Evolutionary conservation across 2,888 invertebrate genomes (phyloP).

Genomic region (Perdita meconis): DNA sequence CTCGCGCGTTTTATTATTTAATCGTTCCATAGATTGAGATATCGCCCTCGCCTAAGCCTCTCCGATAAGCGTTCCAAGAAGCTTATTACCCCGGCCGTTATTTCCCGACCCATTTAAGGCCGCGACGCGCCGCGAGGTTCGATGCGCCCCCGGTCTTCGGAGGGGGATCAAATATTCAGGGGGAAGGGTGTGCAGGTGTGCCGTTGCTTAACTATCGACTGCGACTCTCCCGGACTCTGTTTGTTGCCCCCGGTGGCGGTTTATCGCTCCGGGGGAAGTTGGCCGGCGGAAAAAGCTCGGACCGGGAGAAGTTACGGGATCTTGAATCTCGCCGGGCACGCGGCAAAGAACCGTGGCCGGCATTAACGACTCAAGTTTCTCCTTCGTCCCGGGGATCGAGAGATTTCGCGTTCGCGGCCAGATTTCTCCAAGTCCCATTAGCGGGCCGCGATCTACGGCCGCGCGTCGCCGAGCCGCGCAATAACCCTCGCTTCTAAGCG

Average conservation of each 20-base stretch:
- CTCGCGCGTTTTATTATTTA: conserved; percentile 51
- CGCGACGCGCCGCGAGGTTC: conserved; percentile 21
- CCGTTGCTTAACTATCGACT: conserved; percentile 35
- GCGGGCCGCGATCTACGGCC: conserved; percentile 1
- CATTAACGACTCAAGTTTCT: conserved; percentile 12
- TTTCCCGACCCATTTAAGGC: conserved; percentile 47
- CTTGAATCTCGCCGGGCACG: conserved; percentile 5
- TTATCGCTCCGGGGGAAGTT: neutral
- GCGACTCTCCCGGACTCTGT: conserved; percentile 31
- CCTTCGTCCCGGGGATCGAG: conserved; percentile 6
- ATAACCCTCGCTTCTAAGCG: conserved; percentile 24
- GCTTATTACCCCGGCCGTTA: conserved; percentile 53
- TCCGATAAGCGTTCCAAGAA: conserved; percentile 50
- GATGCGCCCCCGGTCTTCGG: no score
- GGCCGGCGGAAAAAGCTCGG: conserved; percentile 14
- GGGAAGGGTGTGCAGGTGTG: conserved; percentile 45
- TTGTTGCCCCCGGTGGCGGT: conserved; percentile 8
- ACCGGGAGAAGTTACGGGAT: conserved; percentile 8
- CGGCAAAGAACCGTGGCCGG: conserved; percentile 6
- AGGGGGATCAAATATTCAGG: conserved; percentile 49
- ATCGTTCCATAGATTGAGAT: conserved; percentile 53
- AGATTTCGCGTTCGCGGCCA: conserved; percentile 18
- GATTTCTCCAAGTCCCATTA: conserved; percentile 29
- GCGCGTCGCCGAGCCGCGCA: conserved; percentile 17
- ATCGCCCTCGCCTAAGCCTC: conserved; percentile 2